phyloP scores from a whole-genome alignment of 1,140 invertebrate genomes.

The Ostrea denselamellosa region DNA sequence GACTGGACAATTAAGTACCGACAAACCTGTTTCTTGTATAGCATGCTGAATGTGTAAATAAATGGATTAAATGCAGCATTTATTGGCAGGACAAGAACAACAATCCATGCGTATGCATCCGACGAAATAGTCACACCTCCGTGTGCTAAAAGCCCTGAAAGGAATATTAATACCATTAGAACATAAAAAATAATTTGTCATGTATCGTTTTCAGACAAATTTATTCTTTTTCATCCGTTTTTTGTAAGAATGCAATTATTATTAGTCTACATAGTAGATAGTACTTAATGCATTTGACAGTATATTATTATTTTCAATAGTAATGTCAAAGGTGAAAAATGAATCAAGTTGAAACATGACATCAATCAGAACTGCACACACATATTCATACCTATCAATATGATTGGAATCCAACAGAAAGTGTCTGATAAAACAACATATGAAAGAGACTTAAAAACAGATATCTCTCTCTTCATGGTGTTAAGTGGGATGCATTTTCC shows the following conservation, averaged over 20 bases:
- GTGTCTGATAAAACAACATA: conserved; percentile 77
- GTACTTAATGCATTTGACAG: no score
- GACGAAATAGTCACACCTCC: conserved; percentile 48
- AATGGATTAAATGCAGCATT: conserved; percentile 64
- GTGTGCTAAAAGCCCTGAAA: conserved; percentile 50
- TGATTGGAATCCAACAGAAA: conserved; percentile 77
- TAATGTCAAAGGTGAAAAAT: no score
- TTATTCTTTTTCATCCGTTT: no score
- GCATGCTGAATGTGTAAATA: conserved; percentile 55
- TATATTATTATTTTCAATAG: no score
- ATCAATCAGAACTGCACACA: no score
- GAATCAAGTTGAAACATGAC: no score
- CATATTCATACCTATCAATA: conserved; percentile 58
- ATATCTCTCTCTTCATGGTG: conserved; percentile 79
- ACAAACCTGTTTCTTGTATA: neutral
- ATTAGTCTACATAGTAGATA: no score
- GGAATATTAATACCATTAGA: no score
- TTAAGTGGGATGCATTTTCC: conserved; percentile 79
- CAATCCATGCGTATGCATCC: conserved; percentile 57
- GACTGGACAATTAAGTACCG: no score
- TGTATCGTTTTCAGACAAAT: no score
- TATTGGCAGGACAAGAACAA: conserved; percentile 59
- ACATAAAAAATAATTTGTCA: no score
- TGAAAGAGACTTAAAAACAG: conserved; percentile 69
- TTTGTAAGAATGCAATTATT: no score